Evolutionary conservation across 1,140 invertebrate species (phyloP).

Genomic region (Sycophila sp.): DNA sequence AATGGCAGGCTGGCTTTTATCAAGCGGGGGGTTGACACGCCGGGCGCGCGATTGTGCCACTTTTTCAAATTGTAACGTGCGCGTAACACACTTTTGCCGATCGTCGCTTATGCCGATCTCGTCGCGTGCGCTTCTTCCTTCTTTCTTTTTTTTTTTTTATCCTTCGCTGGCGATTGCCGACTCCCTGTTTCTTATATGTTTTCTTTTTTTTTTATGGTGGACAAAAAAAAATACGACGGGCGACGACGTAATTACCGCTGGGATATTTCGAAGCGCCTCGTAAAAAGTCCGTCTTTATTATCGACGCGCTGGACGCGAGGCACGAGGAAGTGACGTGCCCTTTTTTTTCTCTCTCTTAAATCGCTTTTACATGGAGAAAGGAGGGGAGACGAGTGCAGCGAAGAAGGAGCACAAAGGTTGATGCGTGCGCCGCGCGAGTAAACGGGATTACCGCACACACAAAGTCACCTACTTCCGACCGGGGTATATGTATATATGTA

Average conservation of each 20-base stretch:
- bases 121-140: too few species aligned
- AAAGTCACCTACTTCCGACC: slow-evolving; percentile 11
- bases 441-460: slow-evolving; percentile 2
- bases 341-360: slow-evolving; percentile 16
- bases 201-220: neutral
- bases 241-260: neutral
- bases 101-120: too few species aligned
- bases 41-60: too few species aligned
- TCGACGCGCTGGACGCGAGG: neutral
- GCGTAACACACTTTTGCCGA: too few species aligned
- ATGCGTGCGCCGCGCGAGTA: neutral
- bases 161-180: too few species aligned
- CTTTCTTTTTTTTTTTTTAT: too few species aligned
- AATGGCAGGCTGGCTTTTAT: too few species aligned
- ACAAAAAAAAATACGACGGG: neutral
- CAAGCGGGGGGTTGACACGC: too few species aligned
- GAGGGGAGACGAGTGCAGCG: neutral
- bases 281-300: neutral
- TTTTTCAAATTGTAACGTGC: too few species aligned
- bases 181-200: too few species aligned
- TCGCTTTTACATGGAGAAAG: neutral
- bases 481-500: neutral
- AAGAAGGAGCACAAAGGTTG: neutral
- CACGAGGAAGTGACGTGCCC: neutral
- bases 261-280: too few species aligned